Percentiles rank a stretch among this genome's conserved stretches.
These are phyloP conservation scores for Cotesia typhae DNA, from an alignment of 1,140 invertebrate genomes.

Conservation along the genomic window DNA sequence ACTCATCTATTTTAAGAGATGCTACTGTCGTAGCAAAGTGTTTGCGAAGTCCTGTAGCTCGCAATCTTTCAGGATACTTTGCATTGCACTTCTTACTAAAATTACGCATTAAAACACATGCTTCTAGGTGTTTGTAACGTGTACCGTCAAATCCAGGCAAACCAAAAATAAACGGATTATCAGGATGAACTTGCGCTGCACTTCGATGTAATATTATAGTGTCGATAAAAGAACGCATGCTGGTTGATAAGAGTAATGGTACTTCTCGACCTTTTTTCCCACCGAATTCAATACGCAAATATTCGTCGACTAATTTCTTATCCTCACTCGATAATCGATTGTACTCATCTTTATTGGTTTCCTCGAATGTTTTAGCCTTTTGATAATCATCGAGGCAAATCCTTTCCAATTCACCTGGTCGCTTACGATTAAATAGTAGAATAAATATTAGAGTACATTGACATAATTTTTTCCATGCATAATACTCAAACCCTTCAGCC, in stretches of 20 bases:
- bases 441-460: too few relatives aligned
- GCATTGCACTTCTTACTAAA: conserved; percentile 36
- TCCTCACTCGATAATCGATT: not conserved
- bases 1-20: conserved; percentile 5
- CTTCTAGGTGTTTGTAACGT: conserved; percentile 33
- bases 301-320: not conserved
- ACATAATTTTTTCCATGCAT: too few relatives aligned
- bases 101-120: conserved; percentile 35
- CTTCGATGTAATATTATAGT: conserved; percentile 27
- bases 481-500: too few relatives aligned
- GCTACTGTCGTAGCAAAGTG: not conserved
- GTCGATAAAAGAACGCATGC: not conserved
- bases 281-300: not conserved
- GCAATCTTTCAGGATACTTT: conserved; percentile 18
- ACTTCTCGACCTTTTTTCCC: not conserved
- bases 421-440: too few relatives aligned
- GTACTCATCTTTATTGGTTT: not conserved
- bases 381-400: not conserved
- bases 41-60: not conserved
- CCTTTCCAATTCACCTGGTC: not conserved
- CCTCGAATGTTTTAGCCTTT: not conserved
- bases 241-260: not conserved
- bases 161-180: conserved; percentile 38
- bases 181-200: conserved; percentile 19
- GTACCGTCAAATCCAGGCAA: conserved; percentile 24